phyloP scores from a whole-genome alignment of 2,888 invertebrate species.

The Lordiphosa andalusiaca region DNA sequence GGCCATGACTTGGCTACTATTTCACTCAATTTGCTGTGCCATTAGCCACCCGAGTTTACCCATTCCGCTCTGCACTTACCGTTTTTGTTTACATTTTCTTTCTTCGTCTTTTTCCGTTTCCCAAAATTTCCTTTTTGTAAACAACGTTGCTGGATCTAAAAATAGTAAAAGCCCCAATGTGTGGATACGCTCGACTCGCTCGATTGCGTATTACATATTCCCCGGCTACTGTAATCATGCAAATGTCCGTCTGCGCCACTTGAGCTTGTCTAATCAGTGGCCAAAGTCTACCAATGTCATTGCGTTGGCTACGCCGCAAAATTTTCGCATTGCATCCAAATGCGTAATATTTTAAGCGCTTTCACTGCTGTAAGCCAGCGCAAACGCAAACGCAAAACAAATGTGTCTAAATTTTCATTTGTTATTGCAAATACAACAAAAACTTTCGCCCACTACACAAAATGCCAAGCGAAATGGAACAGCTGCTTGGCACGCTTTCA shows the following conservation, averaged over 20 bases:
- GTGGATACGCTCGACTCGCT: slow-evolving; percentile 22
- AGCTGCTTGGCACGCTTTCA: slow-evolving; percentile 73
- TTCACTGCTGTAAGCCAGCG: slow-evolving; percentile 44
- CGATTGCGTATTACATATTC: slow-evolving; percentile 24
- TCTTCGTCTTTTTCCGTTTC: slow-evolving; percentile 24
- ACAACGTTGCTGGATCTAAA: slow-evolving; percentile 38
- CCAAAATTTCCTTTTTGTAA: slow-evolving; percentile 28
- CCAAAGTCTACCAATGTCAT: slow-evolving; percentile 11
- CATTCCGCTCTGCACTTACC: slow-evolving; percentile 26
- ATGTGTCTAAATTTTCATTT: slow-evolving; percentile 42
- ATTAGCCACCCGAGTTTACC: slow-evolving; percentile 8
- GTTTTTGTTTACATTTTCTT: slow-evolving; percentile 54
- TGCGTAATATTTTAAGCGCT: slow-evolving; percentile 58
- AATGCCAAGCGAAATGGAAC: slow-evolving; percentile 66
- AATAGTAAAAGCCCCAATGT: slow-evolving; percentile 31
- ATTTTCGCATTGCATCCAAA: slow-evolving; percentile 8
- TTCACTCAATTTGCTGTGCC: slow-evolving; percentile 2
- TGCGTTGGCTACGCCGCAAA: slow-evolving; percentile 1
- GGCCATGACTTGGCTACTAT: not conserved
- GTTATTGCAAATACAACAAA: slow-evolving; percentile 26
- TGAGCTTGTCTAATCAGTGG: slow-evolving; percentile 3
- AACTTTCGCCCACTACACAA: slow-evolving; percentile 65
- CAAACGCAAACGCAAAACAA: slow-evolving; percentile 18
- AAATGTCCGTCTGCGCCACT: slow-evolving; percentile 49
- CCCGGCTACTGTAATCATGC: slow-evolving; percentile 40